Evolutionary conservation across 2,888 invertebrate species (phyloP), one percentile per base, ranked within the genome.

Genomic region (Anoplius nigerrimus): DNA sequence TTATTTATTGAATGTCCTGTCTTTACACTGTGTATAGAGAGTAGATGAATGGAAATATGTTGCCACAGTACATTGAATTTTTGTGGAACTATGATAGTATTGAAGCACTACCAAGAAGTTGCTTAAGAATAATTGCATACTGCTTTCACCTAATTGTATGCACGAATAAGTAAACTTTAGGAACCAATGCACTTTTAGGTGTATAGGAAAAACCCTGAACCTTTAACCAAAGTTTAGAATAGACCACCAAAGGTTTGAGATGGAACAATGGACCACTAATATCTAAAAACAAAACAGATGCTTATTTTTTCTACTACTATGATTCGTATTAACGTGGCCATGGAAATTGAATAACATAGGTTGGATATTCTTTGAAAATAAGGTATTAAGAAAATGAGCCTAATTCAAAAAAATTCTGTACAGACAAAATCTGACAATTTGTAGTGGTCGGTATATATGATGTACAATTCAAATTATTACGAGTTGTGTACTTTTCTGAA

Each of bases 251-350:
- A 66, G 57, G 61, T 65, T 81, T 79, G 81, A 74, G 82, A 80
- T 68, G 78, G 71, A 84, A 84, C 81, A 78, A 85, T 81, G 85
- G 85, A 85, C 85, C 85, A 82, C 72, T 72, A 75, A 73, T 80
- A 73, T 81, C 71, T 84, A 81, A 76, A 76, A 76, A 77, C 64
- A 55, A 55, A 66, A 75, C 70, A 83, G 75, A 84, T 81, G 79
- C 74, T 85, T 83, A 84, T 84, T 84, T 85, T 85, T 85, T 85
- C 83, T 84, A 84, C 82, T 74, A 78, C 72, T 76, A 73, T 75
- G 71, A 83, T 78, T 82, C 75, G 74, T 69, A 76, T 69, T 77
- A 62, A 75, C 60, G 71, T 57, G 79, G 78, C 71, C 68, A 66
- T 68, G 71, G 74, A 76, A 77, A 74, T 77, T 71, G 56, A 71